phyloP scores from a whole-genome alignment of 2,888 invertebrate species.

The Drosophila stalkeri region DNA sequence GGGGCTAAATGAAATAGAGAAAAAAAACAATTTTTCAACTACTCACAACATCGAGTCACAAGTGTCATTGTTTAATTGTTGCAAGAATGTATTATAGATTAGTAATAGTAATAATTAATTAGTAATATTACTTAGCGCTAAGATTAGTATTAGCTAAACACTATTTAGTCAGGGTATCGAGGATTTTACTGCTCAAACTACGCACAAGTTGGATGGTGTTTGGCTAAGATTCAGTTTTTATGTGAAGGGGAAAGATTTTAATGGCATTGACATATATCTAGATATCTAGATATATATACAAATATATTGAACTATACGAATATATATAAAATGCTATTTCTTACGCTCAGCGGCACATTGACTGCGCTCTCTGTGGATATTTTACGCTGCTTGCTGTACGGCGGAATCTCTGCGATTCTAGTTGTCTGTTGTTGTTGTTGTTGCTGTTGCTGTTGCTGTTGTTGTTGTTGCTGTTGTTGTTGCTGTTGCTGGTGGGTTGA shows the following conservation, averaged over 20 bases:
- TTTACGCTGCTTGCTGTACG: conserved; percentile 86
- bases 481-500: conserved; percentile 62
- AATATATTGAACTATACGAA: no score
- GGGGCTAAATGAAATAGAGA: no score
- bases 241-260: background rate
- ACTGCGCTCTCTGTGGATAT: conserved; percentile 86
- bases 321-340: conserved; percentile 33
- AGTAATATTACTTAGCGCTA: conserved; percentile 21
- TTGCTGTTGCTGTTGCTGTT: conserved; percentile 47
- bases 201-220: conserved; percentile 7
- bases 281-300: background rate
- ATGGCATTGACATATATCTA: background rate
- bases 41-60: conserved; percentile 20
- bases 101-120: background rate
- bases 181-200: conserved; percentile 21
- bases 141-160: conserved; percentile 1
- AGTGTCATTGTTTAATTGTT: background rate
- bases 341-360: conserved; percentile 84
- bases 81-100: background rate
- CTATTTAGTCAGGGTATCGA: conserved; percentile 20
- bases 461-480: conserved; percentile 60
- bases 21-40: background rate
- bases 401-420: conserved; percentile 86
- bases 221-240: conserved; percentile 8
- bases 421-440: conserved; percentile 39